A percentile compares a stretch with the other conserved stretches of the same genome.
phyloP scores from a whole-genome alignment of 2,113 vertebrate species.

The Cephalophus harveyi region DNA sequence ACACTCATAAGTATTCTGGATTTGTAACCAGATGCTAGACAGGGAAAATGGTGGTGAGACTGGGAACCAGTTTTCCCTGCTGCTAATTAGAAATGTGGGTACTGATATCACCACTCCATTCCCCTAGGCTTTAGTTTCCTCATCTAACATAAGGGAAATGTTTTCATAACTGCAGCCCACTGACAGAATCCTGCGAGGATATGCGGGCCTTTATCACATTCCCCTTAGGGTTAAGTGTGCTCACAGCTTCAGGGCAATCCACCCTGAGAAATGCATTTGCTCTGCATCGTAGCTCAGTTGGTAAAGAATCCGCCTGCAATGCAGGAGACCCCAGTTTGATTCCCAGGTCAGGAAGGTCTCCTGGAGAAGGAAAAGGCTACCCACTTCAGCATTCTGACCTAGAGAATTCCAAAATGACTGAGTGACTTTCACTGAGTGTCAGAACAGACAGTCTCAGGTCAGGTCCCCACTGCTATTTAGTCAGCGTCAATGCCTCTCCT shows the following conservation, averaged over 20 bases:
- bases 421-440: neutral
- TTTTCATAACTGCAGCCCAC: neutral
- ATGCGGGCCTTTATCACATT: neutral
- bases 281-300: neutral
- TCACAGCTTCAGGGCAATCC: neutral
- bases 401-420: neutral
- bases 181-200: neutral
- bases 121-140: neutral
- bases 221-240: neutral
- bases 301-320: neutral
- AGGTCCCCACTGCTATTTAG: neutral
- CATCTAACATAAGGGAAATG: neutral
- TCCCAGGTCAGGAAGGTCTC: neutral
- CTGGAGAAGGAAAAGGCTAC: neutral
- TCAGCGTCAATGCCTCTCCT: neutral
- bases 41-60: neutral
- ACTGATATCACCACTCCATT: neutral
- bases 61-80: neutral
- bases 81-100: neutral
- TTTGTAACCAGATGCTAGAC: neutral
- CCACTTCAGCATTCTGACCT: neutral
- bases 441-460: neutral
- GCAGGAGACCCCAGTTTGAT: neutral
- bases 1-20: neutral
- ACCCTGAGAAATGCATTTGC: rapidly evolving